Evolutionary conservation across 2,888 invertebrate species (phyloP), one percentile per base, ranked within the genome.

Genomic region (Drosophila mayaguana): DNA sequence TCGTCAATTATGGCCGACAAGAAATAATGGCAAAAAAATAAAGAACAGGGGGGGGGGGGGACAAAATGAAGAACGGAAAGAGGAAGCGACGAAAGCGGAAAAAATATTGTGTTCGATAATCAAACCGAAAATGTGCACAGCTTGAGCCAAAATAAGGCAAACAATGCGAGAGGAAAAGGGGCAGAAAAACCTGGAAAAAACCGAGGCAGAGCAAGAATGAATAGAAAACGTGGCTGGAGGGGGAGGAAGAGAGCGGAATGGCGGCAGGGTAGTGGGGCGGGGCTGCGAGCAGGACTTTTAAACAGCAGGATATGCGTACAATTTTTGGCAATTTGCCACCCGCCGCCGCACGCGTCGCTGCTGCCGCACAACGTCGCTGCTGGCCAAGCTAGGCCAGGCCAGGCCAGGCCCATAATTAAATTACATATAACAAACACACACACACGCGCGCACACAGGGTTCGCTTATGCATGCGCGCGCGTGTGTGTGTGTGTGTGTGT

Each of bases 51-150:
- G 18, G 16, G n/a, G n/a, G 14, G 40, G 46, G 34, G 4, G 2
- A 20, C 5, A 53, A 38, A 14, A 48, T 32, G 28, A 46, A 28
- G 38, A 62, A 32, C 54, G 54, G 54, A 42, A 32, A 56, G 60
- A 70, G 80, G 67, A 67, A 80, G 81, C 78, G 63, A 62, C 61
- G 62, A 80, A 88, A 78, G 76, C 86, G 88, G 70, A 83, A 89
- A 86, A 89, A 89, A 86, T 89, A 86, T 89, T 86, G 89, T 83
- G 84, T 88, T 86, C 86, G 87, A 86, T 86, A 86, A 86, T 86
- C 86, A 86, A 89, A 86, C 86, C 90, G 87, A 86, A 86, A 86
- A 86, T 89, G 86, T 86, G 89, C 86, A 86, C 86, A 89, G 86
- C 90, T 90, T 87, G 90, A 88, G 75, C 75, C 86, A 80, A 85